Evolutionary conservation across 2,888 invertebrate species (phyloP).

Genomic region (Cheilosia grossa): DNA sequence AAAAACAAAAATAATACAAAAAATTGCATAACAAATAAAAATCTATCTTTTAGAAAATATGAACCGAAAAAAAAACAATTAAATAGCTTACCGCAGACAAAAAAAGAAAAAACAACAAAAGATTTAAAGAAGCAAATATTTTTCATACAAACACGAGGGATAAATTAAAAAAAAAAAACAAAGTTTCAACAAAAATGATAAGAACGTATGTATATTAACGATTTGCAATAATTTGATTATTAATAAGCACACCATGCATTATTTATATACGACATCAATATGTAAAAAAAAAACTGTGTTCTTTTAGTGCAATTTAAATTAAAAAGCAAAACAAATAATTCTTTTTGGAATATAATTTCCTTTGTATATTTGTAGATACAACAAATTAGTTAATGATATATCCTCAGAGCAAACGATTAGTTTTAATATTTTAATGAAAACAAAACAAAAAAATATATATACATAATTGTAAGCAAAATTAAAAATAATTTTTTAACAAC

Average conservation of each 20-base stretch:
- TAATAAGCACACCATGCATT: conserved; percentile 63
- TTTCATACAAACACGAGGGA: conserved; percentile 58
- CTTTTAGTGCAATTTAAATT: conserved; percentile 61
- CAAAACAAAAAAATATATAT: conserved; percentile 44
- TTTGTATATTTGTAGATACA: conserved; percentile 73
- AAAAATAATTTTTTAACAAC: conserved; percentile 61
- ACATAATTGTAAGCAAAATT: conserved; percentile 58
- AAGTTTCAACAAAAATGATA: conserved; percentile 17
- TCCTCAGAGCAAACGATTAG: conserved; percentile 71
- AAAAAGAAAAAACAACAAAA: not conserved
- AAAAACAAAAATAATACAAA: conserved; percentile 37
- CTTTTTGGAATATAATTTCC: conserved; percentile 59
- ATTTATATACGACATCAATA: conserved; percentile 46
- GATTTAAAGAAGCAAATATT: conserved; percentile 50
- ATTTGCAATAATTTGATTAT: conserved; percentile 59
- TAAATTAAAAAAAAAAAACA: conserved; percentile 19
- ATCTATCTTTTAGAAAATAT: conserved; percentile 62
- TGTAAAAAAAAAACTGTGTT: conserved; percentile 49
- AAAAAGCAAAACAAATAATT: conserved; percentile 29
- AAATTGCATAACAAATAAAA: conserved; percentile 32
- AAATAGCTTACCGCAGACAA: conserved; percentile 59
- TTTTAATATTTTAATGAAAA: conserved; percentile 69
- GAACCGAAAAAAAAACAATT: conserved; percentile 23
- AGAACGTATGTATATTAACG: conserved; percentile 32
- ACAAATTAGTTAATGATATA: conserved; percentile 65